These are phyloP conservation scores for Lagria hirta DNA, from an alignment of 2,888 invertebrate genomes.

Conservation along the genomic window DNA sequence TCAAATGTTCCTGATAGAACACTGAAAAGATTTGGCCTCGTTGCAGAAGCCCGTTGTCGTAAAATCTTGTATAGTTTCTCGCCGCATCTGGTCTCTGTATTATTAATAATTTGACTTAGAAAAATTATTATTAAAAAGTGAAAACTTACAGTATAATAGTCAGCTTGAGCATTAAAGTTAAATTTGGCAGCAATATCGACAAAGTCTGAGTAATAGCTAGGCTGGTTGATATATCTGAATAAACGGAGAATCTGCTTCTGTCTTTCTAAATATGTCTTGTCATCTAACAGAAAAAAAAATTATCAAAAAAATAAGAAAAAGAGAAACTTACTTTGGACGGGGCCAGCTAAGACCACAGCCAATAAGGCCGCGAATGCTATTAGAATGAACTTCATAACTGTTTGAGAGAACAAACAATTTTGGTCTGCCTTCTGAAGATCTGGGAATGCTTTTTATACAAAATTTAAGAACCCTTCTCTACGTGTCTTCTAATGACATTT, in stretches of 20 bases:
- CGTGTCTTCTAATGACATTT: too few species aligned
- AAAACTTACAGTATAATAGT: constrained; percentile 54
- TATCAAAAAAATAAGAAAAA: constrained; percentile 3
- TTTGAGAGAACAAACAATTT: constrained; percentile 1
- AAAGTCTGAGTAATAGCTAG: constrained; percentile 58
- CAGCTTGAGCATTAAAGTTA: constrained; percentile 61
- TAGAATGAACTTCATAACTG: constrained; percentile 9
- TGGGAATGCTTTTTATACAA: too few species aligned
- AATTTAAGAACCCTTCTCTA: too few species aligned
- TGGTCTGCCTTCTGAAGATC: too few species aligned
- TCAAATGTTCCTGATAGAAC: constrained; percentile 61
- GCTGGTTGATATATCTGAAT: constrained; percentile 65
- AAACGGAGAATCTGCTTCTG: constrained; percentile 57
- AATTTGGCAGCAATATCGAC: constrained; percentile 61
- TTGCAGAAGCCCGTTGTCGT: constrained; percentile 61
- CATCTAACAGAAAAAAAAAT: constrained; percentile 27
- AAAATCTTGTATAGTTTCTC: constrained; percentile 59
- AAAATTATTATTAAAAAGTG: constrained; percentile 4
- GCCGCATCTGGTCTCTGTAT: constrained; percentile 61
- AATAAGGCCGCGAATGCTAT: constrained; percentile 6
- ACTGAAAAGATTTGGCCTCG: constrained; percentile 64
- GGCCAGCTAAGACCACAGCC: constrained; percentile 5
- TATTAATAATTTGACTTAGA: too few species aligned
- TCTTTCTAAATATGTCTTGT: constrained; percentile 31
- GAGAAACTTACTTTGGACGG: constrained; percentile 1